Conservation (phyloP, 2,113 vertebrate species). For the Passer montanus region DNA sequence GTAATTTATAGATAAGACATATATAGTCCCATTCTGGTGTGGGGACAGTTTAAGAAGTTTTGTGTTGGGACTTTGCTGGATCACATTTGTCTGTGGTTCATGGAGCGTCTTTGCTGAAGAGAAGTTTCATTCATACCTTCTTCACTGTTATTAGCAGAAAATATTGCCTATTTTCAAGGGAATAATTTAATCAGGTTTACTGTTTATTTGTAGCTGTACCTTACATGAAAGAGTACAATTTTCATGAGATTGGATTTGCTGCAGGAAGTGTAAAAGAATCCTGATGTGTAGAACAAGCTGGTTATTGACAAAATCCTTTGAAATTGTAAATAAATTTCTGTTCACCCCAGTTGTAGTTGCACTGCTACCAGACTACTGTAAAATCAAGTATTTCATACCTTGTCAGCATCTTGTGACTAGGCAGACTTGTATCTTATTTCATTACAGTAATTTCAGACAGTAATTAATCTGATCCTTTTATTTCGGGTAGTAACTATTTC, state of each 20-base stretch:
- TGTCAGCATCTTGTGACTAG: slow-evolving; percentile 18
- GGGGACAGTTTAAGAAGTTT: background rate
- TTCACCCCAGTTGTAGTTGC: background rate
- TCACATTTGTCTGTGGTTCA: background rate
- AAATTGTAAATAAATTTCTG: background rate
- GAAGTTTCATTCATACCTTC: background rate
- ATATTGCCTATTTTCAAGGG: background rate
- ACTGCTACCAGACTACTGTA: background rate
- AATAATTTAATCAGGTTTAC: background rate
- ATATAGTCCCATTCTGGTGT: background rate
- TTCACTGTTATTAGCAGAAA: background rate
- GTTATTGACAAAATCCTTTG: background rate
- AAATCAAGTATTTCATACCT: background rate
- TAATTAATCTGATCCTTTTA: slow-evolving; percentile 37
- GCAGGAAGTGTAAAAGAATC: background rate
- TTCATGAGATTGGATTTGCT: background rate
- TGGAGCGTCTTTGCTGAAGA: background rate
- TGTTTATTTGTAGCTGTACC: background rate
- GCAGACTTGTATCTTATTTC: slow-evolving; percentile 24
- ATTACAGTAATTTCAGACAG: slow-evolving; percentile 16
- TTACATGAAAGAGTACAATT: background rate
- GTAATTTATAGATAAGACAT: background rate
- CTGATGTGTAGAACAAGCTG: background rate
- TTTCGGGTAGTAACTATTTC: slow-evolving; percentile 28
- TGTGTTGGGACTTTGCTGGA: background rate